Evolutionary conservation across 2,888 invertebrate species (phyloP), one percentile per base, ranked within the genome.

Genomic region (Synergus gifuensis): DNA sequence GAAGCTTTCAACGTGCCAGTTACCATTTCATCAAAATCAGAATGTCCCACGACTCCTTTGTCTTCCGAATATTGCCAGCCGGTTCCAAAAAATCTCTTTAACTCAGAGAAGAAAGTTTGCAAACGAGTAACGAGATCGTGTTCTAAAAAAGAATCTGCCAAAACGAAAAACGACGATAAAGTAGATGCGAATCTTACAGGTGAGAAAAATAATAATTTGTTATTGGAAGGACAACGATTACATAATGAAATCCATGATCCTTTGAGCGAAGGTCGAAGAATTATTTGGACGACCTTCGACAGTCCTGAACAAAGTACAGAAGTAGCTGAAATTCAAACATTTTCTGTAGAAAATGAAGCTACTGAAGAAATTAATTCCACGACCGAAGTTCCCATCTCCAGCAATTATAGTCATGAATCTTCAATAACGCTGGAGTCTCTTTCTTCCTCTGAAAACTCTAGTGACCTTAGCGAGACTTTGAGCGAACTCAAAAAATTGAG

Each of bases 391-490:
- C 69, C 49, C 16, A 28, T 69, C 16, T 69, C 69, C 1, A 79
- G 76, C 44, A 40, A 28, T 66, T 40, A 58, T 64, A 54, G 44
- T 28, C 44, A 83, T 8, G 69, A 54, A 42, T 80, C 83, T 0
- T 78, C 83, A 4, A 76, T 73, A 14, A 40, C 82, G 1, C n/a
- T 79, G 12, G 84, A 86, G 28, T 83, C 84, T 36, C 5, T 36
- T 36, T 36, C 36, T 7, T 81, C 81, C 16, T 85, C 85, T n/a
- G 84, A 86, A 5, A 36, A 36, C 36, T 36, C 36, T 5, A 85
- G 85, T 49, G 82, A 82, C 4, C 12, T 46, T 14, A 76, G 49
- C 36, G 78, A 82, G 42, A 77, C 83, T 16, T 73, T 46, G 46
- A 80, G 69, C 4, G 79, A 80, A 18, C 67, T 83, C 12, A 80